A percentile compares a stretch with the other conserved stretches of the same genome.
Evolutionary conservation across 2,113 vertebrate genomes (phyloP).

Genomic region (Pterophyllum scalare): DNA sequence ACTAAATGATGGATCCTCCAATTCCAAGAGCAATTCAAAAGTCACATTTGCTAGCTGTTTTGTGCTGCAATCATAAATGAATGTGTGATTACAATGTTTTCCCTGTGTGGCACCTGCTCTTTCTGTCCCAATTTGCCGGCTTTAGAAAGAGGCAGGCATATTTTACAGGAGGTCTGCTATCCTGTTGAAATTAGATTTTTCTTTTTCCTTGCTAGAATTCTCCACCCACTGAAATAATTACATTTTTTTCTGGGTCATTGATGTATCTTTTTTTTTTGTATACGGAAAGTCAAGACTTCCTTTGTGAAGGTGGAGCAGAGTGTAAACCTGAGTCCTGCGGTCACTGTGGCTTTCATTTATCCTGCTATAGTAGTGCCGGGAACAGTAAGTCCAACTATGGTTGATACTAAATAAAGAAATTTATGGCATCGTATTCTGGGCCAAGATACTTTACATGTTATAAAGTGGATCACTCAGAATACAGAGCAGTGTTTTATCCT

Average conservation of each 20-base stretch:
- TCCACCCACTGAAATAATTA: slow-evolving; percentile 66
- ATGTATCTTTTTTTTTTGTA: slow-evolving; percentile 25
- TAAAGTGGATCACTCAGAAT: too few relatives aligned
- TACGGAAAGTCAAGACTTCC: slow-evolving; percentile 10
- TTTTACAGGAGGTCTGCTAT: slow-evolving; percentile 43
- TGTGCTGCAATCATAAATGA: slow-evolving; percentile 36
- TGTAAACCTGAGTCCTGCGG: slow-evolving; percentile 29
- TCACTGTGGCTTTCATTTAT: slow-evolving; percentile 51
- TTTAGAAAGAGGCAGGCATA: slow-evolving; percentile 48
- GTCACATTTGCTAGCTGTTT: slow-evolving; percentile 16
- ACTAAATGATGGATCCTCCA: not conserved
- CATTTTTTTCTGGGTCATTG: slow-evolving; percentile 48
- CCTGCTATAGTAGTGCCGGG: not conserved
- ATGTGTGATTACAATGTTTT: slow-evolving; percentile 61
- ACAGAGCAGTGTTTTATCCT: too few relatives aligned
- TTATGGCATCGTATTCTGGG: not conserved
- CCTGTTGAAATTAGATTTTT: slow-evolving; percentile 52
- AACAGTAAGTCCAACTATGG: not conserved
- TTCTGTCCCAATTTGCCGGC: slow-evolving; percentile 49
- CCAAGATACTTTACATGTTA: not conserved
- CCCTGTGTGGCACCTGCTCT: slow-evolving; percentile 33
- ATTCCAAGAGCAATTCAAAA: not conserved
- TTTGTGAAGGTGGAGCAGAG: slow-evolving; percentile 1
- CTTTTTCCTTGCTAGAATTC: not conserved
- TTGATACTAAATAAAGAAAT: not conserved